Base-by-base conservation (phyloP, 1,140 invertebrate species). In the Phortica variegata region DNA sequence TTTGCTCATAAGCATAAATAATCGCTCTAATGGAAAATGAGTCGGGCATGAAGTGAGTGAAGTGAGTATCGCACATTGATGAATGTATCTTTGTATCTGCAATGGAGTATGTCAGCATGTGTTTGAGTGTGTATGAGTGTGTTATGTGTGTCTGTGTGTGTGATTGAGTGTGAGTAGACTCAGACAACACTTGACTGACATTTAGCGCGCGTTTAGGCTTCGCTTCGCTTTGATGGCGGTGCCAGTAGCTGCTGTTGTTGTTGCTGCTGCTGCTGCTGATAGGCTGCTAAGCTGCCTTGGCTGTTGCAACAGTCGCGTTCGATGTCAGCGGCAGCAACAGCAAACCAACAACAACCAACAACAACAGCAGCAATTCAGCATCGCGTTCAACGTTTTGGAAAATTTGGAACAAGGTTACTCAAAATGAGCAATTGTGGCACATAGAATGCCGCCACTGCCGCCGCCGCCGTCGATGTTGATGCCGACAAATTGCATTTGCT, bases 391-490 rank as follows among this genome's bases (percentile, higher is more conserved):
- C 63, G 63, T 66, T 66, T 66, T 60, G 65, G 63, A 66, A 66
- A 66, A 66, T 66, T 68, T 66, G 68, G 63, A 63, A 66, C 63
- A 66, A 66, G 63, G 63, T 66, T 66, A 60, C 57, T 54, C 61
- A 63, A 63, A 63, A 63, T 63, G 61, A 63, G 61, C 62, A 66
- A 66, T 66, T 66, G 62, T 66, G 62, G 62, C 62, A 66, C 57
- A 59, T 57, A 46, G 39, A 45, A 43, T 40, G 49, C 31, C 58
- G 54, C 43, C 59, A 50, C 44, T 47, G 54, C 60, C 49, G 48
- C 42, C 43, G 38, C 50, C 56, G 55, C 56, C 51, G 56, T 47
- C 47, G 48, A 33, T 38, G 49, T 23, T 48, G 45, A 54, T 68
- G 60, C 63, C 55, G 66, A 58, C 62, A 57, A 65, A 61, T 53